Conservation (phyloP, 2,888 invertebrate species). For the Dryobota labecula region DNA sequence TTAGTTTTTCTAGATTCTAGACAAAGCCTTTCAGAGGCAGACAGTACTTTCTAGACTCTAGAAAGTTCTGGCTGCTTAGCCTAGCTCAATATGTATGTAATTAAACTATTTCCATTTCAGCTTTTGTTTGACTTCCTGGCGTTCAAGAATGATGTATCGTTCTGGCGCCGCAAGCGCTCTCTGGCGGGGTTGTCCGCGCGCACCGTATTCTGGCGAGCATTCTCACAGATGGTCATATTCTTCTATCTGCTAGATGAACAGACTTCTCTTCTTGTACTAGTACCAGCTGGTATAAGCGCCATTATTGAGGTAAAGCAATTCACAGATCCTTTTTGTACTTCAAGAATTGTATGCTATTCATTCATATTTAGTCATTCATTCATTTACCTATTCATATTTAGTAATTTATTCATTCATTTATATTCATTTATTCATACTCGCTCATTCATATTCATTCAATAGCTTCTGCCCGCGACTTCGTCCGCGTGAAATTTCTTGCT, state of each 20-base stretch:
- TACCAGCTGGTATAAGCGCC: conserved; percentile 96
- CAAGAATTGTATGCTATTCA: not conserved
- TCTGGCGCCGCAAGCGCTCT: conserved; percentile 96
- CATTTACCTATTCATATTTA: not conserved
- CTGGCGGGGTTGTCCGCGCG: conserved; percentile 97
- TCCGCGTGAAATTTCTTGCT: too few species aligned
- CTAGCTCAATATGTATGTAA: not conserved
- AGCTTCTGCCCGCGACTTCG: too few species aligned
- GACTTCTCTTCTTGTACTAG: conserved; percentile 96
- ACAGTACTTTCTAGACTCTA: too few species aligned
- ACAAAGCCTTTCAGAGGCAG: too few species aligned
- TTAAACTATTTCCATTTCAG: conserved; percentile 87
- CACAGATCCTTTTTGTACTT: not conserved
- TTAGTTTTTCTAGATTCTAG: too few species aligned
- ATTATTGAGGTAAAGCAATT: conserved; percentile 94
- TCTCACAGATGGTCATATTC: conserved; percentile 97
- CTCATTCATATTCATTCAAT: too few species aligned
- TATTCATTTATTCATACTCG: not conserved
- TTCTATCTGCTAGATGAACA: conserved; percentile 97
- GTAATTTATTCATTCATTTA: not conserved
- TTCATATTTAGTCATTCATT: not conserved
- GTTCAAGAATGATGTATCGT: conserved; percentile 99
- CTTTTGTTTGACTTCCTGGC: conserved; percentile 98
- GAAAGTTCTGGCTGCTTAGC: not conserved
- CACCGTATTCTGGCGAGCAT: conserved; percentile 97